These are phyloP conservation scores for Cyprinodon tularosa DNA, from an alignment of 2,113 vertebrate species.

Conservation along the genomic window DNA sequence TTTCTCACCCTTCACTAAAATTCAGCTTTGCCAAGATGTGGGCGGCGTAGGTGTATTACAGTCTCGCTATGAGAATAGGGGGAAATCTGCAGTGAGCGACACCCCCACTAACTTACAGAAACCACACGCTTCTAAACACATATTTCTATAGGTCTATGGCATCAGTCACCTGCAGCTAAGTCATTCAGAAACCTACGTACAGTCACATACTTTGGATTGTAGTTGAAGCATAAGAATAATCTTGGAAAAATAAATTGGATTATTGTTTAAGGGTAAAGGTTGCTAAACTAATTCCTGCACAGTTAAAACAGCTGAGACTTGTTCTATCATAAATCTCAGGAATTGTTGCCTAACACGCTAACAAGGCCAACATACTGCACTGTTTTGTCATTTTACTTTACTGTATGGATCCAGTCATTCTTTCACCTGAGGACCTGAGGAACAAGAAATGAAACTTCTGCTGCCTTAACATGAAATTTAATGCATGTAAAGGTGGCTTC, in stretches of 20 bases:
- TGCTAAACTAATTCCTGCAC: constrained; percentile 3
- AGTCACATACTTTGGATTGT: neutral
- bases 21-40: constrained; percentile 27
- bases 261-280: neutral
- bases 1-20: constrained; percentile 25
- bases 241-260: neutral
- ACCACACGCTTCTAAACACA: constrained; percentile 14
- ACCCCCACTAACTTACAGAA: constrained; percentile 16
- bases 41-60: constrained; percentile 41
- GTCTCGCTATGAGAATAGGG: constrained; percentile 60
- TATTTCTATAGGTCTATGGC: constrained; percentile 14
- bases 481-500: neutral
- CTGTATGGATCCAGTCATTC: neutral
- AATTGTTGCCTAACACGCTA: neutral
- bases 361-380: neutral
- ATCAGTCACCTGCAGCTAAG: constrained; percentile 11
- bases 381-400: neutral
- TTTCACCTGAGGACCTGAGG: neutral
- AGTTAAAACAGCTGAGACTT: constrained; percentile 15
- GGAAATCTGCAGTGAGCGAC: constrained; percentile 48
- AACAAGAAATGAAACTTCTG: neutral
- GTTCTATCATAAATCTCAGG: neutral
- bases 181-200: neutral
- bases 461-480: neutral
- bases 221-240: neutral